These are phyloP conservation scores for Agriopis leucophaearia DNA, from an alignment of 2,888 invertebrate species.

Conservation along the genomic window DNA sequence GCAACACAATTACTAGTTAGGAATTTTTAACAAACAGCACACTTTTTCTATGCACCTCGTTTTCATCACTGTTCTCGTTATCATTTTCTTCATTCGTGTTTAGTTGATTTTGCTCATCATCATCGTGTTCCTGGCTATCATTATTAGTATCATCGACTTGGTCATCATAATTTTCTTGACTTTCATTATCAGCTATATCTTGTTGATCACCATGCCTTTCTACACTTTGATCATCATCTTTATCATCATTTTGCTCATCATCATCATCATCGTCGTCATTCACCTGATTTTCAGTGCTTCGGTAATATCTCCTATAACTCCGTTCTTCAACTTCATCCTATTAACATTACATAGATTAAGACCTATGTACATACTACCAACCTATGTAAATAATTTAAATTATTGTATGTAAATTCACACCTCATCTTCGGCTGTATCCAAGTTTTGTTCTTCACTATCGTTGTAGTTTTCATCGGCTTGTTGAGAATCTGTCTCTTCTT, in stretches of 20 bases:
- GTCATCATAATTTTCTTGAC: conserved; percentile 35
- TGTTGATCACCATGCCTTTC: conserved; percentile 54
- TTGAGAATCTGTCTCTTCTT: conserved; percentile 42
- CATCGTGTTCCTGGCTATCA: conserved; percentile 25
- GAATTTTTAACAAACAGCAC: conserved; percentile 55
- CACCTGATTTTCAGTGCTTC: conserved; percentile 48
- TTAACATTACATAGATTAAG: conserved; percentile 36
- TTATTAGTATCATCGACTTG: conserved; percentile 29
- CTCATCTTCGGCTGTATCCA: conserved; percentile 54
- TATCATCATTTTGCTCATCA: conserved; percentile 55
- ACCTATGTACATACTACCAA: not conserved
- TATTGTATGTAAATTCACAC: conserved; percentile 45
- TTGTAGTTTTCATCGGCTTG: conserved; percentile 61
- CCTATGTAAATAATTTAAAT: conserved; percentile 2
- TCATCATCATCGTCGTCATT: conserved; percentile 54
- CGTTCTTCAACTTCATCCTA: conserved; percentile 52
- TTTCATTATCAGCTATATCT: conserved; percentile 42
- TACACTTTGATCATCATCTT: conserved; percentile 54
- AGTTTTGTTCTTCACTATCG: conserved; percentile 55
- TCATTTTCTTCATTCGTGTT: conserved; percentile 22
- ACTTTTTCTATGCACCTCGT: conserved; percentile 63
- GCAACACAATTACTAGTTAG: conserved; percentile 43
- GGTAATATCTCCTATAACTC: conserved; percentile 54
- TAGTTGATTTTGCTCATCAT: conserved; percentile 40
- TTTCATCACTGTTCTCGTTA: conserved; percentile 56